These are phyloP conservation scores for Anabas testudineus DNA, from an alignment of 2,797 vertebrate genomes.

Conservation along the genomic window DNA sequence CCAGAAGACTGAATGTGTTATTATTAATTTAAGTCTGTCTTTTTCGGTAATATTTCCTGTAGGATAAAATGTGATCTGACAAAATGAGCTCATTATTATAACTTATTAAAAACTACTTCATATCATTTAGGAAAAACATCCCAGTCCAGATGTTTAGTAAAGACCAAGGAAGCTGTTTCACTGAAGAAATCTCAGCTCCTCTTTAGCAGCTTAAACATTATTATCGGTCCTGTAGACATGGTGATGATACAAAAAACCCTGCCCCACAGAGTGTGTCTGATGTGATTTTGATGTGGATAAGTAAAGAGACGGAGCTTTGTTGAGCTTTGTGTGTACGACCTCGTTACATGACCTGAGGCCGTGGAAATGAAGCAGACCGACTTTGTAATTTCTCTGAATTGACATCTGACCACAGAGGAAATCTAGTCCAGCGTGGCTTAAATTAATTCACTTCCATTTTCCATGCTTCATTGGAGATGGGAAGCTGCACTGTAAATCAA, in stretches of 20 bases:
- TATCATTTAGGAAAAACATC: slow-evolving; percentile 27
- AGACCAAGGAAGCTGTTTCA: slow-evolving; percentile 13
- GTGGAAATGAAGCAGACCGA: slow-evolving; percentile 75
- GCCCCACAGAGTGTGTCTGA: slow-evolving; percentile 62
- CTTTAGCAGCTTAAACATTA: slow-evolving; percentile 39
- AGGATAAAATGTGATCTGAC: slow-evolving; percentile 28
- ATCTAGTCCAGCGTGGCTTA: slow-evolving; percentile 65
- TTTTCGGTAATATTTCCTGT: slow-evolving; percentile 14
- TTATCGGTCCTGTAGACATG: slow-evolving; percentile 32
- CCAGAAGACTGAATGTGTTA: slow-evolving; percentile 45
- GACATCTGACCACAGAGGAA: slow-evolving; percentile 78
- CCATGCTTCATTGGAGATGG: slow-evolving; percentile 64
- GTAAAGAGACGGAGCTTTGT: slow-evolving; percentile 50
- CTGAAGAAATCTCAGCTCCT: slow-evolving; percentile 27
- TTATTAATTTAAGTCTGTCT: slow-evolving; percentile 31
- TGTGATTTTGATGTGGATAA: slow-evolving; percentile 64
- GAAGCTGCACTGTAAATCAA: slow-evolving; percentile 70
- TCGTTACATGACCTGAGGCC: slow-evolving; percentile 69
- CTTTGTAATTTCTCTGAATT: slow-evolving; percentile 74
- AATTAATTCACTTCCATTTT: slow-evolving; percentile 80
- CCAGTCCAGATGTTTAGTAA: slow-evolving; percentile 25
- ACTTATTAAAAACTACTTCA: slow-evolving; percentile 25
- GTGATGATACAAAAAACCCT: slow-evolving; percentile 50
- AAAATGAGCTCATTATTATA: slow-evolving; percentile 16
- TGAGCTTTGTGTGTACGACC: slow-evolving; percentile 47